A percentile compares a stretch with the other conserved stretches of the same genome.
phyloP scores from a whole-genome alignment of 2,113 vertebrate species.

The Reinhardtius hippoglossoides region DNA sequence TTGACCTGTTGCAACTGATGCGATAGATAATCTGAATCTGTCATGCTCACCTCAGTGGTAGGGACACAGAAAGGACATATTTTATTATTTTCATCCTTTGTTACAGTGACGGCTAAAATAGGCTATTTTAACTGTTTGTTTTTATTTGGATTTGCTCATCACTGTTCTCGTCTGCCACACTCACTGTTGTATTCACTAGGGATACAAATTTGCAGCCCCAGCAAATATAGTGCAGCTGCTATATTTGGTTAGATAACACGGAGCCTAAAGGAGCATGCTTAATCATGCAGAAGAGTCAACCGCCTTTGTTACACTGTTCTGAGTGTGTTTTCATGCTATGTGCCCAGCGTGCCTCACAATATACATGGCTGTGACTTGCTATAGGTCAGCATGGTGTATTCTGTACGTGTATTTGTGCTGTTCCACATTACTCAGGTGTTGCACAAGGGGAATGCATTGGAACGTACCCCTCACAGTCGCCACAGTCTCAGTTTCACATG shows the following conservation, averaged over 20 bases:
- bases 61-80: no score
- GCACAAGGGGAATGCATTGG: conserved; percentile 11
- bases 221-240: conserved; percentile 50
- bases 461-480: neutral
- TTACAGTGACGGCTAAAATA: no score
- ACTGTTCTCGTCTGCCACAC: neutral
- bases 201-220: conserved; percentile 22
- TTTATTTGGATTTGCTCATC: no score
- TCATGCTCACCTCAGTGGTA: no score
- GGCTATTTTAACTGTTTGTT: no score
- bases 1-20: no score
- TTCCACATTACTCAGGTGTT: conserved; percentile 23
- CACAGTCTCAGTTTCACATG: conserved; percentile 44
- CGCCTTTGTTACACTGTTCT: conserved; percentile 34
- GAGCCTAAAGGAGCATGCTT: conserved; percentile 31
- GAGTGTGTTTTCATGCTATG: conserved; percentile 35
- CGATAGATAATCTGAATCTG: no score
- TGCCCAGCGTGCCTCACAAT: conserved; percentile 14
- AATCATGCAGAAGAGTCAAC: conserved; percentile 64
- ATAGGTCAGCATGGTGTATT: conserved; percentile 39
- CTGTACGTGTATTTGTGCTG: conserved; percentile 21
- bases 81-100: no score
- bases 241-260: conserved; percentile 51
- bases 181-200: conserved; percentile 39
- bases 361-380: conserved; percentile 28